Conservation (phyloP, 2,888 invertebrate species). For the Cynaeus angustus region DNA sequence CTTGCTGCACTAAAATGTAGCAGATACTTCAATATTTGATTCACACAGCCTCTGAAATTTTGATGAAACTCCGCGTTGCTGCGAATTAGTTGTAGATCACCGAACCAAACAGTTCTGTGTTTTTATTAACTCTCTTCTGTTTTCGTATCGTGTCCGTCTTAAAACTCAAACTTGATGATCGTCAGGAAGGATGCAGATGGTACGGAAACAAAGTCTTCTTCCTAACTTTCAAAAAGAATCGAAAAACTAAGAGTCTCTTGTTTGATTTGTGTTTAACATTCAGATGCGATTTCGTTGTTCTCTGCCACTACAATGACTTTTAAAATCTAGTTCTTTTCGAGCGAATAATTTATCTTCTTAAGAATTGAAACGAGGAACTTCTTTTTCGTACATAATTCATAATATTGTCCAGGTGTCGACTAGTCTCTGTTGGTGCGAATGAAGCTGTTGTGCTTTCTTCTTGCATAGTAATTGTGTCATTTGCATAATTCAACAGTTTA, state of each 20-base stretch:
- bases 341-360: constrained; percentile 37
- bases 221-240: constrained; percentile 33
- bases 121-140: constrained; percentile 35
- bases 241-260: constrained; percentile 46
- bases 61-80: background rate
- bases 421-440: constrained; percentile 27
- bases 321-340: constrained; percentile 33
- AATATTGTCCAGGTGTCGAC: constrained; percentile 42
- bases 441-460: constrained; percentile 17
- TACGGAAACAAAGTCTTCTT: constrained; percentile 32
- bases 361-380: constrained; percentile 12
- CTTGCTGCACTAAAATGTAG: too few species aligned
- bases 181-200: constrained; percentile 32
- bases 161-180: constrained; percentile 32
- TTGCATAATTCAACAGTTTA: constrained; percentile 41
- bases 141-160: constrained; percentile 20
- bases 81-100: constrained; percentile 12
- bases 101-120: constrained; percentile 20
- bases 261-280: constrained; percentile 55
- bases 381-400: constrained; percentile 42
- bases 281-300: constrained; percentile 56
- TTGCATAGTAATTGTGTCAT: constrained; percentile 34
- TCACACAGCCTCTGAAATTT: background rate
- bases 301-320: constrained; percentile 48
- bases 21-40: background rate